Conservation (phyloP, 2,797 vertebrate genomes). For the Falco columbarius region DNA sequence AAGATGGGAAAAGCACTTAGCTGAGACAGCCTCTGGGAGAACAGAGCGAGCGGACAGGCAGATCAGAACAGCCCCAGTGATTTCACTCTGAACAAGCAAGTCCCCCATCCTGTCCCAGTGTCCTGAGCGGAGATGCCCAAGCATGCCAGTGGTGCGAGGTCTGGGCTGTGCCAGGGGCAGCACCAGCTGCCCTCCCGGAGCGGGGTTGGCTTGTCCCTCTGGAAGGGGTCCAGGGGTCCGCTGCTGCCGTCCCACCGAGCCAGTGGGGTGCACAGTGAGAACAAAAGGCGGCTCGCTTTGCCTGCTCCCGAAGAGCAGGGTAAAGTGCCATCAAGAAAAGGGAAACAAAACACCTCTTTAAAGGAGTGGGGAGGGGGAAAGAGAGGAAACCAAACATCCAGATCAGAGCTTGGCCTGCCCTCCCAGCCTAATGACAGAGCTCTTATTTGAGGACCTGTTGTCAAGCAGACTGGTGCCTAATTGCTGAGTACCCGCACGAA, state of each 20-base stretch:
- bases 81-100: background rate
- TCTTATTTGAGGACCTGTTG: background rate
- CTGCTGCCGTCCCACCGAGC: background rate
- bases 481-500: background rate
- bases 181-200: background rate
- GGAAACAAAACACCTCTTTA: conserved; percentile 25
- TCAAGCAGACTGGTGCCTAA: background rate
- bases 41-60: background rate
- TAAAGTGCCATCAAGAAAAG: background rate
- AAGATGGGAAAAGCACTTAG: background rate
- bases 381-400: conserved; percentile 33
- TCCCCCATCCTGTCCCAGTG: accelerated
- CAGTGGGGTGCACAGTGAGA: background rate
- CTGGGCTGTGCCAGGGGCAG: background rate
- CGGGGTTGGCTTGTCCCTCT: background rate
- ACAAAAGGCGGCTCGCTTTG: background rate
- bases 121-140: background rate
- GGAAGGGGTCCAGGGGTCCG: no score
- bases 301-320: background rate
- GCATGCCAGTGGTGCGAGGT: accelerated
- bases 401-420: background rate
- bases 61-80: background rate
- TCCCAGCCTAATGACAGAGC: background rate
- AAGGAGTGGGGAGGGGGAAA: background rate
- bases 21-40: background rate